Conservation (phyloP, 2,888 invertebrate species). For the Liopterus haemorrhoidalis region DNA sequence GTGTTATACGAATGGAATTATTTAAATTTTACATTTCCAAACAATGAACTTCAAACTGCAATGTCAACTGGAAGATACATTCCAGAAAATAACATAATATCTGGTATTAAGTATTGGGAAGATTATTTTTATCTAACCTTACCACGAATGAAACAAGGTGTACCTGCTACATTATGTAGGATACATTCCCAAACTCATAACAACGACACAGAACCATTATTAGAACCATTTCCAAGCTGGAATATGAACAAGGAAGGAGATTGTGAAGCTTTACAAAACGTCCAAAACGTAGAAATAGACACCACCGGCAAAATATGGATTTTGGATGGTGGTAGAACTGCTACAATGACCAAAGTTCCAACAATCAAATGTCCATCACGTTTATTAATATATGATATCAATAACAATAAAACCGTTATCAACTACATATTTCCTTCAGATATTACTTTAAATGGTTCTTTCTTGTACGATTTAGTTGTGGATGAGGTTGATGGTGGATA, state of each 20-base stretch:
- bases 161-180: slow-evolving; percentile 63
- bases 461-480: slow-evolving; percentile 67
- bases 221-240: slow-evolving; percentile 69
- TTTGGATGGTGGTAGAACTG: slow-evolving; percentile 62
- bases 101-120: slow-evolving; percentile 63
- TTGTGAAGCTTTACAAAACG: slow-evolving; percentile 65
- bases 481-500: slow-evolving; percentile 61
- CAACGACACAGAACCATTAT: slow-evolving; percentile 51
- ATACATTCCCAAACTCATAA: slow-evolving; percentile 48
- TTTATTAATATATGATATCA: slow-evolving; percentile 61
- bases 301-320: slow-evolving; percentile 63
- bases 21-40: slow-evolving; percentile 63
- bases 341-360: slow-evolving; percentile 52
- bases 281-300: slow-evolving; percentile 70
- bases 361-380: slow-evolving; percentile 60
- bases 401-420: slow-evolving; percentile 51
- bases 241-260: slow-evolving; percentile 60
- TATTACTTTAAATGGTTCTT: slow-evolving; percentile 55
- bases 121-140: slow-evolving; percentile 62
- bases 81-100: slow-evolving; percentile 61
- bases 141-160: slow-evolving; percentile 64
- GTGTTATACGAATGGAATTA: slow-evolving; percentile 69
- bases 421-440: slow-evolving; percentile 57
- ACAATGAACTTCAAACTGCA: slow-evolving; percentile 50
- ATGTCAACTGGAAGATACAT: slow-evolving; percentile 55